Evolutionary conservation across 2,888 invertebrate genomes (phyloP).

Genomic region (Agriopis marginaria): DNA sequence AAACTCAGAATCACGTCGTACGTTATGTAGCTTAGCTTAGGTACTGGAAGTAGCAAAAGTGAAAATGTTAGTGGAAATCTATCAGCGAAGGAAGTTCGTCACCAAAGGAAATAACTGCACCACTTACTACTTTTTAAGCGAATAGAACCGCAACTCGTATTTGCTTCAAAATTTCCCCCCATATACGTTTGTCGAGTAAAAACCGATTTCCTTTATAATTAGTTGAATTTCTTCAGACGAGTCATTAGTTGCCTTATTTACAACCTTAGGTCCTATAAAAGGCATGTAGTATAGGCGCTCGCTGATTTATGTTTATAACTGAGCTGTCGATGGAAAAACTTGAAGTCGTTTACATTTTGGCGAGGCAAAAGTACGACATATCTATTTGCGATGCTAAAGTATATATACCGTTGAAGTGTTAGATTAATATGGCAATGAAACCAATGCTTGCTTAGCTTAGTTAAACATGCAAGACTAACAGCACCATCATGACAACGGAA

Average conservation of each 20-base stretch:
- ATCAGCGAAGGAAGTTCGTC: slow-evolving; percentile 27
- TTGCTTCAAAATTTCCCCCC: slow-evolving; percentile 39
- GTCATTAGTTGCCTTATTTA: slow-evolving; percentile 32
- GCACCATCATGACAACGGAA: slow-evolving; percentile 1
- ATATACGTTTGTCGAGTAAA: slow-evolving; percentile 28
- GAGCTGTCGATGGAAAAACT: slow-evolving; percentile 13
- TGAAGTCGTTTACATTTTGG: slow-evolving; percentile 13
- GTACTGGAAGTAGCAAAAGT: slow-evolving; percentile 26
- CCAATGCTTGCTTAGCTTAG: slow-evolving; percentile 13
- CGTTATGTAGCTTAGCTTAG: neutral
- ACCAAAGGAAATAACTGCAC: slow-evolving; percentile 30
- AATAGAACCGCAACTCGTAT: neutral
- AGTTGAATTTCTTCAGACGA: slow-evolving; percentile 17
- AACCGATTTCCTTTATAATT: slow-evolving; percentile 28
- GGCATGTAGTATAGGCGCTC: neutral
- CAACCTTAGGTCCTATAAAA: slow-evolving; percentile 13
- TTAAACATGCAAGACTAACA: slow-evolving; percentile 2
- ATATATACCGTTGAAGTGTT: slow-evolving; percentile 12
- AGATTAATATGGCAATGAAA: slow-evolving; percentile 9
- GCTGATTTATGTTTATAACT: slow-evolving; percentile 1
- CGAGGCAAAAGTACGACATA: slow-evolving; percentile 1
- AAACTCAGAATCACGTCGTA: neutral
- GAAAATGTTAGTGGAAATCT: slow-evolving; percentile 31
- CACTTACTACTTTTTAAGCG: slow-evolving; percentile 4
- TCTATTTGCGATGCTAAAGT: slow-evolving; percentile 11